These are phyloP conservation scores for Lacerta bilineata DNA, from an alignment of 2,797 vertebrate genomes.

Conservation along the genomic window DNA sequence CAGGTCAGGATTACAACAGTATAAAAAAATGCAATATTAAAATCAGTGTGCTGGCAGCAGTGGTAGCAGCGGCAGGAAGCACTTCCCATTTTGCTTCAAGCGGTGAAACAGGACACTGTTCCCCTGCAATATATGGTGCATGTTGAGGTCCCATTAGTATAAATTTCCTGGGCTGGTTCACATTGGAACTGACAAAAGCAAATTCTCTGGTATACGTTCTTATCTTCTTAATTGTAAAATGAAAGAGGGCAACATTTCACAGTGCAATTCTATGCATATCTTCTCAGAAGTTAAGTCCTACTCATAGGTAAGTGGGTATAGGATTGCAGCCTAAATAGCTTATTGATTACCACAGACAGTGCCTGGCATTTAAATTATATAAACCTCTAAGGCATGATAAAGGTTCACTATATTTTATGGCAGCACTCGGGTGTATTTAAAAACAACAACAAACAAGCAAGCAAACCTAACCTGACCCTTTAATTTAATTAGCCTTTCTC, in stretches of 20 bases:
- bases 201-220: not conserved
- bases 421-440: not conserved
- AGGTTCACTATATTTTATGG: slow-evolving; percentile 15
- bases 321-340: not conserved
- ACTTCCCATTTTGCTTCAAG: too few relatives aligned
- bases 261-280: not conserved
- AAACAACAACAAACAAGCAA: not conserved
- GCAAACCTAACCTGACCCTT: slow-evolving; percentile 25
- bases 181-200: too few relatives aligned
- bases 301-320: not conserved
- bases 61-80: too few relatives aligned
- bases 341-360: slow-evolving; percentile 43
- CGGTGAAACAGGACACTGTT: too few relatives aligned
- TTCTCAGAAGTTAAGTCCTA: not conserved
- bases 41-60: too few relatives aligned
- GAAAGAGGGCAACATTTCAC: slow-evolving; percentile 28
- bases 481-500: slow-evolving; percentile 53
- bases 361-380: slow-evolving; percentile 41
- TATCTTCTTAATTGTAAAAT: slow-evolving; percentile 16
- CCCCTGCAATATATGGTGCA: too few relatives aligned
- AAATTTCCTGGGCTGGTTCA: too few relatives aligned
- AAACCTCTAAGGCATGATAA: slow-evolving; percentile 49
- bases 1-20: too few relatives aligned
- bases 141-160: too few relatives aligned
- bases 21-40: too few relatives aligned